These are phyloP conservation scores for Phalanger gymnotis DNA, from an alignment of 2,797 vertebrate species.

Conservation along the genomic window DNA sequence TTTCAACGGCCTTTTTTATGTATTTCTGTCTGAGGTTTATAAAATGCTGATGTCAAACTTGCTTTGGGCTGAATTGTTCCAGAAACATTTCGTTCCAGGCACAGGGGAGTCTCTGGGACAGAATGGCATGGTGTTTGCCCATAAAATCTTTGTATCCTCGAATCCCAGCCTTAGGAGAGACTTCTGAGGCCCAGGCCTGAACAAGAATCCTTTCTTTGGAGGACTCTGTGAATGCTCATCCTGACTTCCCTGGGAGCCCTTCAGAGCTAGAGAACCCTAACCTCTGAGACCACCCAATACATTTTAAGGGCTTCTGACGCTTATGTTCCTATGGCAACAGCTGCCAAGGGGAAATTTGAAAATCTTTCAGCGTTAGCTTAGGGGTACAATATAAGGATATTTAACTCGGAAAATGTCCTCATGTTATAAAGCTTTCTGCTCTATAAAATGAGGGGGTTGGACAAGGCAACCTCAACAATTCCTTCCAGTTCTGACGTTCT, in stretches of 20 bases:
- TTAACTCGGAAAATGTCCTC: neutral
- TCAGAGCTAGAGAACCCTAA: neutral
- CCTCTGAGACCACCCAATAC: neutral
- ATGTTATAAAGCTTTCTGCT: neutral
- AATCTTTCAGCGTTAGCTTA: neutral
- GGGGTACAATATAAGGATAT: neutral
- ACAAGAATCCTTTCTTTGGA: neutral
- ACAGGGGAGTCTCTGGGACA: neutral
- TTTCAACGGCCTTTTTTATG: constrained; percentile 75
- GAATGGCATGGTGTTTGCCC: constrained; percentile 1
- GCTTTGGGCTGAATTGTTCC: constrained; percentile 62
- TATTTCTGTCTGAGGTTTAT: constrained; percentile 66
- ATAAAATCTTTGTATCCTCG: neutral
- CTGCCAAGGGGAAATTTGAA: constrained; percentile 54
- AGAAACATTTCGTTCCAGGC: constrained; percentile 63
- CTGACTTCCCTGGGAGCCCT: neutral
- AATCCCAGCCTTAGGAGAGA: neutral
- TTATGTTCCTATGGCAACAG: neutral
- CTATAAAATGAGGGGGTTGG: neutral
- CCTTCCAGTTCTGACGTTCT: neutral
- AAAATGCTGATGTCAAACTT: constrained; percentile 66
- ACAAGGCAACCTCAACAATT: neutral
- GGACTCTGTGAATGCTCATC: neutral
- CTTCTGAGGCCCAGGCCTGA: neutral
- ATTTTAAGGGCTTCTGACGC: neutral